Percentiles rank a stretch among this genome's conserved stretches.
phyloP scores from a whole-genome alignment of 2,888 invertebrate genomes.

The Stenichneumon culpator region DNA sequence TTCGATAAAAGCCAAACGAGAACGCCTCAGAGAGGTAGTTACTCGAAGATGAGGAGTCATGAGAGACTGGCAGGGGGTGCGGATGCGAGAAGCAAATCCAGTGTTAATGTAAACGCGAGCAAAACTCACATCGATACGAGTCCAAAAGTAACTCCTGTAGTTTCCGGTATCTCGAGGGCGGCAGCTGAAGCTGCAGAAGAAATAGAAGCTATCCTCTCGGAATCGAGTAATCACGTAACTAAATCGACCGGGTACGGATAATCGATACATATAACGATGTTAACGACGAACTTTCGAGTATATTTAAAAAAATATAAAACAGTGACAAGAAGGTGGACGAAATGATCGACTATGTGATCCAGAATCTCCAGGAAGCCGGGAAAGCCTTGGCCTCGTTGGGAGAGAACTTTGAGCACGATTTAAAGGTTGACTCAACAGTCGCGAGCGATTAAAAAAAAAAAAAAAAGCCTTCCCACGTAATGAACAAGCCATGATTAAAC shows the following conservation, averaged over 20 bases:
- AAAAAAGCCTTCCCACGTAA: slow-evolving; percentile 50
- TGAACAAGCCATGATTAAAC: slow-evolving; percentile 61
- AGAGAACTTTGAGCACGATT: slow-evolving; percentile 81
- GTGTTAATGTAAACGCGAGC: slow-evolving; percentile 3
- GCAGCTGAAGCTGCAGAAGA: slow-evolving; percentile 50
- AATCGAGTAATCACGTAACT: slow-evolving; percentile 5
- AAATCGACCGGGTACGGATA: slow-evolving; percentile 58
- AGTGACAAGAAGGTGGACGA: slow-evolving; percentile 81
- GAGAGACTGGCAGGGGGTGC: slow-evolving; percentile 67
- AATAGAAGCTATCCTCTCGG: slow-evolving; percentile 29
- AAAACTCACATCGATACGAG: slow-evolving; percentile 17
- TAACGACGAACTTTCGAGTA: background rate
- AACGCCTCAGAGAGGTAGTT: slow-evolving; percentile 48
- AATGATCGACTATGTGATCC: slow-evolving; percentile 79
- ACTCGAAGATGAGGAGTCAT: slow-evolving; percentile 32
- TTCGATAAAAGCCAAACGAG: slow-evolving; percentile 54
- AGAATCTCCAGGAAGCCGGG: slow-evolving; percentile 80
- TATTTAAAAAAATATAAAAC: slow-evolving; percentile 10
- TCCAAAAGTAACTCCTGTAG: slow-evolving; percentile 46
- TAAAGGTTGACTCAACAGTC: slow-evolving; percentile 79
- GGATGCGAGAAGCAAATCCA: slow-evolving; percentile 57
- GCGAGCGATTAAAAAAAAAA: slow-evolving; percentile 70
- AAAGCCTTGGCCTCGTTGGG: slow-evolving; percentile 78
- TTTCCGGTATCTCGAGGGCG: slow-evolving; percentile 9
- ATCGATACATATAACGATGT: background rate